These are phyloP conservation scores for Orbicella faveolata DNA, from an alignment of 64 coral and sea anemone species.

Conservation along the genomic window DNA sequence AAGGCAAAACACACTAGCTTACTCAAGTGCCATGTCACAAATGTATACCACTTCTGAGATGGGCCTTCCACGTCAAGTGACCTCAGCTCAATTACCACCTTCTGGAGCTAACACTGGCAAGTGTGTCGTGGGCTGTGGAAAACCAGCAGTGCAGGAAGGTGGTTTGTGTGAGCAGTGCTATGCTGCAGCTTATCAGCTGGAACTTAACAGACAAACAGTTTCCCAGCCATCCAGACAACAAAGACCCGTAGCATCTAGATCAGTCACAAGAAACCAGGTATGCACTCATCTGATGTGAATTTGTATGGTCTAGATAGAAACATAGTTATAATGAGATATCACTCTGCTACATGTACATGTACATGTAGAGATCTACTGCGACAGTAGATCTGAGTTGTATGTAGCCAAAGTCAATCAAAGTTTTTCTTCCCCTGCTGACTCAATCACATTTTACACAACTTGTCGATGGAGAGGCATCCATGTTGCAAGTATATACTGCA, in stretches of 20 bases:
- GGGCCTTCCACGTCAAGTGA: not conserved
- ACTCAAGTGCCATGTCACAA: not conserved
- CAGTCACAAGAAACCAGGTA: not conserved
- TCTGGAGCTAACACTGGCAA: not conserved
- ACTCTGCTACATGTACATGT: no score
- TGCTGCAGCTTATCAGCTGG: not conserved
- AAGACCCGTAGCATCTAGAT: not conserved
- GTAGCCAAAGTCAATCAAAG: no score
- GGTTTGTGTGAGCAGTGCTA: constrained; percentile 12
- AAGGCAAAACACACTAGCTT: not conserved
- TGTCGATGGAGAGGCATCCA: no score
- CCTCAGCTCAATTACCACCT: not conserved
- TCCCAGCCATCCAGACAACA: constrained; percentile 24
- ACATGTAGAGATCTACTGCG: no score
- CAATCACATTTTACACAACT: no score
- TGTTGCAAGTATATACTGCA: no score
- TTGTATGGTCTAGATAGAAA: no score
- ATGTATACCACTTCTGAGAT: not conserved
- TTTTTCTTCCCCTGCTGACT: no score
- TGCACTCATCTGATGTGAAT: not conserved
- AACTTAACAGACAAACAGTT: constrained; percentile 11
- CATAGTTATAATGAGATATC: no score
- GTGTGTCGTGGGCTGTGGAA: not conserved
- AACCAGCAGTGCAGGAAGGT: constrained; percentile 1
- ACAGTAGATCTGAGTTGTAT: no score